Base-by-base conservation (phyloP, 2,113 vertebrate species). In the Aptenodytes forsteri region DNA sequence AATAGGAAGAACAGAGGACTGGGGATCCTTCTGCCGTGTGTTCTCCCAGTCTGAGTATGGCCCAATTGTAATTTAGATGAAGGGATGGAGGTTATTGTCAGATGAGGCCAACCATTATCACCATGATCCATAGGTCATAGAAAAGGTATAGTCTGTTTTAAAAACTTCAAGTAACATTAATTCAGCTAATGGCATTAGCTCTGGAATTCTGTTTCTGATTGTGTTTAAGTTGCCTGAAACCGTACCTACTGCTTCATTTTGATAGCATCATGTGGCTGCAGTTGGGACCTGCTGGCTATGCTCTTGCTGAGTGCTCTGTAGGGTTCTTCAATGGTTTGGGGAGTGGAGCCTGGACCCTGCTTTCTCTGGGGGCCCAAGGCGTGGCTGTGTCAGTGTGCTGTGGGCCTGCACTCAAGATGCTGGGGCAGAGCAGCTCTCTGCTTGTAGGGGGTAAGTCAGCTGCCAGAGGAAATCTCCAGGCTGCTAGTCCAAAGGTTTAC, bases 11-110 rank as follows among this genome's bases (percentile, higher is more conserved):
- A 30, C 14, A 59, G 56, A 64, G 32, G 56, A n/a, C 18, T 0
- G 1, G 9, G 14, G 11, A 16, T 65, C 1, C 0, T 73, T 82
- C 32, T 82, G n/a, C 25, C 1, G 0, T 11, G 16, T 70, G 22
- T 50, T 78, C 13, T 62, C 20, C 25, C 16, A 16, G 26, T 40
- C 58, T 6, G 20, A 38, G 11, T 50, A n/a, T n/a, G 36, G 44
- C 23, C 55, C 30, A 69, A 6, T 6, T 82, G 11, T 76, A 44
- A 40, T 78, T 70, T 81, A 29, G 36, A 30, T n/a, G 27, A 58
- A 77, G 34, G 25, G 18, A 21, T 29, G 38, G 42, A 71, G 13
- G 18, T 13, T 54, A 44, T 66, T 92, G 46, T 71, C 2, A 4
- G 16, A 36, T 59, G 47, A 42, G 32, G 56, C 22, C 22, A 73